Percentiles rank a stretch among this genome's conserved stretches.
Evolutionary conservation across 2,888 invertebrate species (phyloP).

Genomic region (Epinotia nisella): DNA sequence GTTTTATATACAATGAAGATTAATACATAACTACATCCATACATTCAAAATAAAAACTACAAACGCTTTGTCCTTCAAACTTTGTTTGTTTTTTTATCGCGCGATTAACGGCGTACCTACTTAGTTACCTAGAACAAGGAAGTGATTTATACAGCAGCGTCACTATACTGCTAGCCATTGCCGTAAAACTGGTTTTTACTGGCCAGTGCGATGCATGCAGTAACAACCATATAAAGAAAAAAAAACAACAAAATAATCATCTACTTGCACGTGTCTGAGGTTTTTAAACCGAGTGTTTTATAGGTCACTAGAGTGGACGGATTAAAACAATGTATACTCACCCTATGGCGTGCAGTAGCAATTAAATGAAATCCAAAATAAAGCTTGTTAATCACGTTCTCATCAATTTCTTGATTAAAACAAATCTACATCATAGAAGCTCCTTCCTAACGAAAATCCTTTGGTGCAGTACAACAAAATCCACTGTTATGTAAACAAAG

Average conservation of each 20-base stretch:
- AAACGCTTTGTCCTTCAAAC: slow-evolving; percentile 18
- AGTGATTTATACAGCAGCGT: slow-evolving; percentile 51
- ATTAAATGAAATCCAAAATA: slow-evolving; percentile 29
- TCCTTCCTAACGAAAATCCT: slow-evolving; percentile 18
- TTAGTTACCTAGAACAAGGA: slow-evolving; percentile 52
- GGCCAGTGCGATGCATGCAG: slow-evolving; percentile 27
- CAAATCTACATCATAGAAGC: slow-evolving; percentile 26
- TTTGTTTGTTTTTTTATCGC: slow-evolving; percentile 37
- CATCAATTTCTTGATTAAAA: slow-evolving; percentile 14
- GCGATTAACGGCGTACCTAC: slow-evolving; percentile 33
- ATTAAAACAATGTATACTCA: slow-evolving; percentile 22
- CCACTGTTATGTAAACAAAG: slow-evolving; percentile 49
- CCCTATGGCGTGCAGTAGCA: slow-evolving; percentile 26
- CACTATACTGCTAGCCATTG: slow-evolving; percentile 31
- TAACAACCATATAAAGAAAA: slow-evolving; percentile 14
- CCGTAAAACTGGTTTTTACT: slow-evolving; percentile 46
- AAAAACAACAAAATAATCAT: neutral
- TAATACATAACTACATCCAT: no score
- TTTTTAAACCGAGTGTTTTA: slow-evolving; percentile 34
- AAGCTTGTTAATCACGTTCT: slow-evolving; percentile 21
- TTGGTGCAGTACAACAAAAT: slow-evolving; percentile 33
- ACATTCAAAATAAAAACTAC: no score
- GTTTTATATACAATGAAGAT: no score
- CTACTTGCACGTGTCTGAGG: slow-evolving; percentile 24
- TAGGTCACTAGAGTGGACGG: slow-evolving; percentile 18